phyloP scores from a whole-genome alignment of 2,113 vertebrate genomes.

The Machaerirhynchus nigripectus region DNA sequence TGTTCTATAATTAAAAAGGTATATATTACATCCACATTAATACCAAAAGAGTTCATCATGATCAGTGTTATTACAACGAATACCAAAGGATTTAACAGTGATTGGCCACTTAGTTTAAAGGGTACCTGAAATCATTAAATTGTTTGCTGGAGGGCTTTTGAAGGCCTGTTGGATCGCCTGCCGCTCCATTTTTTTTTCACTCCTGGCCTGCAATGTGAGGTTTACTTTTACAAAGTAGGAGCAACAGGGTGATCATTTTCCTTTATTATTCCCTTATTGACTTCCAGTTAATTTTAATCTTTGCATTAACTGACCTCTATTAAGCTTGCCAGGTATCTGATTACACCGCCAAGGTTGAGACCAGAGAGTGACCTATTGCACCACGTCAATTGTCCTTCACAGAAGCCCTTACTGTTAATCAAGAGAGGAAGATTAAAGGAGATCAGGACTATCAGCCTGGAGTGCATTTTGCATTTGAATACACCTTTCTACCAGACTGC shows the following conservation, averaged over 20 bases:
- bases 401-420: slow-evolving; percentile 51
- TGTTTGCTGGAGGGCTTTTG: slow-evolving; percentile 67
- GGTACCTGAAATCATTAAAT: slow-evolving; percentile 69
- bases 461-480: slow-evolving; percentile 2
- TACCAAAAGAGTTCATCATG: slow-evolving; percentile 67
- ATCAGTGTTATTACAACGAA: slow-evolving; percentile 70
- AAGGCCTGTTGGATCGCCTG: slow-evolving; percentile 14
- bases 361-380: neutral
- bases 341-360: slow-evolving; percentile 37
- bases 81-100: slow-evolving; percentile 65
- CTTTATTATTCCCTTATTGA: slow-evolving; percentile 68
- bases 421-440: slow-evolving; percentile 54
- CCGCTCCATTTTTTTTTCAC: neutral
- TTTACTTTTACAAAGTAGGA: slow-evolving; percentile 40
- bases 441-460: neutral
- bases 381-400: slow-evolving; percentile 44
- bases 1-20: slow-evolving; percentile 75
- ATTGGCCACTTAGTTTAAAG: slow-evolving; percentile 72
- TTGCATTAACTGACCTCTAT: slow-evolving; percentile 44
- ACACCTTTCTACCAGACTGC: neutral
- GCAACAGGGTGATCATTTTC: slow-evolving; percentile 54
- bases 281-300: slow-evolving; percentile 64
- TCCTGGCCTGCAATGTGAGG: slow-evolving; percentile 32
- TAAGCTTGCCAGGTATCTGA: slow-evolving; percentile 18
- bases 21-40: slow-evolving; percentile 70